These are phyloP conservation scores for Furcifer pardalis DNA, from an alignment of 2,797 vertebrate species.

Conservation along the genomic window DNA sequence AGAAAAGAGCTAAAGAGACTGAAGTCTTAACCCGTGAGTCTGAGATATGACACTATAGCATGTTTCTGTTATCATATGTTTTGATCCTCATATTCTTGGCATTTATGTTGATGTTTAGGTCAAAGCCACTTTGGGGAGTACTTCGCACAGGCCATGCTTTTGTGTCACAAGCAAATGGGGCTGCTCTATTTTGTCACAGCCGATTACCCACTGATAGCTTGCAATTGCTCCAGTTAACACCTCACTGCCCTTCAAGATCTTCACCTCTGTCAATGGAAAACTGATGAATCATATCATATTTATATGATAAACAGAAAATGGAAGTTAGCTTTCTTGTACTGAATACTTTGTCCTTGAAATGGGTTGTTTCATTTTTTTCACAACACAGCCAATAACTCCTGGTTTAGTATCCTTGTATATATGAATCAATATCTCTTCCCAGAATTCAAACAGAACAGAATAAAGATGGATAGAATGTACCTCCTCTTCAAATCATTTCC, in stretches of 20 bases:
- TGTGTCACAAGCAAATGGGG: conserved; percentile 1
- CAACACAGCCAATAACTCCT: not conserved
- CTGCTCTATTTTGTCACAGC: not conserved
- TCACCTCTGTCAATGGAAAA: conserved; percentile 17
- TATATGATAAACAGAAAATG: conserved; percentile 39
- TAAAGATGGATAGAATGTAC: not conserved
- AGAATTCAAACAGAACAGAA: not conserved
- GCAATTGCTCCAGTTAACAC: conserved; percentile 51
- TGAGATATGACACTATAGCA: rapidly evolving
- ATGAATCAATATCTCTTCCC: not conserved
- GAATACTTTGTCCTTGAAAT: conserved; percentile 22
- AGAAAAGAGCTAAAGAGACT: not conserved
- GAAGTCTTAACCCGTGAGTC: not conserved
- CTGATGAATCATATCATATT: conserved; percentile 22
- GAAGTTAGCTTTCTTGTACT: not conserved
- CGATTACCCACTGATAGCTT: conserved; percentile 47
- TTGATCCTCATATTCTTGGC: not conserved
- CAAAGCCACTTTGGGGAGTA: not conserved
- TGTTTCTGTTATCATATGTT: not conserved
- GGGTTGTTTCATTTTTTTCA: not conserved
- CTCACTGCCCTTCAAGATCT: conserved; percentile 17
- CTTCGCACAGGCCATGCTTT: rapidly evolving
- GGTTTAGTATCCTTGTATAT: not conserved
- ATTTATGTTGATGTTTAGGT: rapidly evolving
- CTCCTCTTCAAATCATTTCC: not conserved